Conservation (phyloP, 2,797 vertebrate species). For the Limnodromus scolopaceus region DNA sequence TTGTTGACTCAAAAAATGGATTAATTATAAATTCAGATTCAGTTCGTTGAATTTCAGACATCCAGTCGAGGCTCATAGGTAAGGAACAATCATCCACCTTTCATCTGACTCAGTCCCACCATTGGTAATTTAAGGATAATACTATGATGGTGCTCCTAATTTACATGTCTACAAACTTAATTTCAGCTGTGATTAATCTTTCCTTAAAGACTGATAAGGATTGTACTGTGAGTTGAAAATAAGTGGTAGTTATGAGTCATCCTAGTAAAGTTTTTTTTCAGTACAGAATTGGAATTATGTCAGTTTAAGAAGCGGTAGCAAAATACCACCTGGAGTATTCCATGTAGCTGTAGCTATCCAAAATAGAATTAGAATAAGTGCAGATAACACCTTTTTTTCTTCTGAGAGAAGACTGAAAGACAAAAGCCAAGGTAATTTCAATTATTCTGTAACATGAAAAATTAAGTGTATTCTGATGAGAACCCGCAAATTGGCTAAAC, state of each 20-base stretch:
- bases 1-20: neutral
- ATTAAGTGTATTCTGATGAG: neutral
- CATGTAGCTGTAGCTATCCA: neutral
- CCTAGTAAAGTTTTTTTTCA: neutral
- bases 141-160: neutral
- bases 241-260: neutral
- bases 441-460: neutral
- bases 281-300: neutral
- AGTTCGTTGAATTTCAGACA: neutral
- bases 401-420: neutral
- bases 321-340: neutral
- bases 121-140: neutral
- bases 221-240: neutral
- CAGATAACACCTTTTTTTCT: neutral
- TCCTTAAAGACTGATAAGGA: neutral
- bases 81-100: neutral
- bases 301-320: neutral
- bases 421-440: neutral
- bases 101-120: neutral
- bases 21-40: neutral
- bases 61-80: neutral
- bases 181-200: neutral
- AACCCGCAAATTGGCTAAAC: neutral
- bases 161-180: neutral
- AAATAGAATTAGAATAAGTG: neutral